These are phyloP conservation scores for Ormia ochracea DNA, from an alignment of 2,888 invertebrate species.

Conservation along the genomic window DNA sequence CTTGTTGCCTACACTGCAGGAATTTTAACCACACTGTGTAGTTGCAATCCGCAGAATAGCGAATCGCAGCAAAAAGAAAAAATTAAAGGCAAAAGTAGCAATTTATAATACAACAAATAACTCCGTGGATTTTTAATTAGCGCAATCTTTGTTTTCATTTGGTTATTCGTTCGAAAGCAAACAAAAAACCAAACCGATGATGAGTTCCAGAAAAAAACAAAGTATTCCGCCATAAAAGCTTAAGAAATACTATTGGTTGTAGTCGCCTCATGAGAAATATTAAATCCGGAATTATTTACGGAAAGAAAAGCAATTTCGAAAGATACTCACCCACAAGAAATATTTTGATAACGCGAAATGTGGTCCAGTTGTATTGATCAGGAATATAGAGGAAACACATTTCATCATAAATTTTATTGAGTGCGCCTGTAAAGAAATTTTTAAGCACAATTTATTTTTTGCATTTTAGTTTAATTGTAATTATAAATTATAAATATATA, in stretches of 20 bases:
- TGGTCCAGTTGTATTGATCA: no score
- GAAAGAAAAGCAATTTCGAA: not conserved
- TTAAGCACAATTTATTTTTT: no score
- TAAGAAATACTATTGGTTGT: not conserved
- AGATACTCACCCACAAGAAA: not conserved
- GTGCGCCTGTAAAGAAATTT: no score
- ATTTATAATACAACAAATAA: slow-evolving; percentile 47
- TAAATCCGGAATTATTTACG: not conserved
- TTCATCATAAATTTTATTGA: no score
- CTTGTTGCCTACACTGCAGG: slow-evolving; percentile 52
- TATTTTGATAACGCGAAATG: not conserved
- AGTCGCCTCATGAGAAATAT: not conserved
- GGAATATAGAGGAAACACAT: no score
- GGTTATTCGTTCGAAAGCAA: slow-evolving; percentile 68
- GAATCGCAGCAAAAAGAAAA: slow-evolving; percentile 37
- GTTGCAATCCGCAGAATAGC: slow-evolving; percentile 16
- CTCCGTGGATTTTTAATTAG: slow-evolving; percentile 76
- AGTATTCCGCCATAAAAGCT: slow-evolving; percentile 35
- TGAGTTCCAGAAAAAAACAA: slow-evolving; percentile 40
- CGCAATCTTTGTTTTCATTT: slow-evolving; percentile 76
- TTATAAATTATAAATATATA: no score
- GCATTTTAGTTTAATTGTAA: no score
- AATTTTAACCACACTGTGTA: slow-evolving; percentile 63
- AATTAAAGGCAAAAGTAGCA: slow-evolving; percentile 41
- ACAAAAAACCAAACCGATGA: slow-evolving; percentile 25